Conservation (phyloP, 1,140 invertebrate genomes). For the Sitodiplosis mosellana region DNA sequence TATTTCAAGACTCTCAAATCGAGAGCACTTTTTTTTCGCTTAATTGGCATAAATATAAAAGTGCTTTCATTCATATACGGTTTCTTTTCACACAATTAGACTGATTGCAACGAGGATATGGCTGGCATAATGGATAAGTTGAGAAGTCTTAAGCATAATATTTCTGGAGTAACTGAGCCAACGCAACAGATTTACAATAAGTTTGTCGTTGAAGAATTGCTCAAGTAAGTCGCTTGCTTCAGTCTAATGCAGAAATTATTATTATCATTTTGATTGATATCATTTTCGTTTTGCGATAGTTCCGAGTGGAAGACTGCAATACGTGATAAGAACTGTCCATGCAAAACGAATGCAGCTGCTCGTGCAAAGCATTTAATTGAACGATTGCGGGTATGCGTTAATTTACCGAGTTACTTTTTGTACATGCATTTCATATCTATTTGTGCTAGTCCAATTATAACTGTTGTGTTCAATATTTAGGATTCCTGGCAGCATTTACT, state of each 20-base stretch:
- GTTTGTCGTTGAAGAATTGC: slow-evolving; percentile 18
- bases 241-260: too few relatives aligned
- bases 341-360: slow-evolving; percentile 41
- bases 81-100: not conserved
- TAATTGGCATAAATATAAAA: too few relatives aligned
- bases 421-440: too few relatives aligned
- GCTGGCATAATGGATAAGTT: not conserved
- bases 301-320: slow-evolving; percentile 57
- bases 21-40: too few relatives aligned
- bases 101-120: not conserved
- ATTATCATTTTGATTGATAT: not conserved
- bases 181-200: slow-evolving; percentile 21
- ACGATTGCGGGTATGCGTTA: slow-evolving; percentile 34
- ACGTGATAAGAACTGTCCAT: slow-evolving; percentile 43
- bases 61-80: too few relatives aligned
- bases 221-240: slow-evolving; percentile 12
- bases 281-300: slow-evolving; percentile 6
- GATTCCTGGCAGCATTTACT: slow-evolving; percentile 86
- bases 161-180: slow-evolving; percentile 10
- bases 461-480: too few relatives aligned
- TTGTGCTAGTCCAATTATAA: too few relatives aligned
- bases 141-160: not conserved
- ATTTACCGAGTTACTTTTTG: too few relatives aligned
- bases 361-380: slow-evolving; percentile 56
- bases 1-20: too few relatives aligned